Conservation (phyloP, 2,797 vertebrate genomes). For the Tenualosa ilisha region DNA sequence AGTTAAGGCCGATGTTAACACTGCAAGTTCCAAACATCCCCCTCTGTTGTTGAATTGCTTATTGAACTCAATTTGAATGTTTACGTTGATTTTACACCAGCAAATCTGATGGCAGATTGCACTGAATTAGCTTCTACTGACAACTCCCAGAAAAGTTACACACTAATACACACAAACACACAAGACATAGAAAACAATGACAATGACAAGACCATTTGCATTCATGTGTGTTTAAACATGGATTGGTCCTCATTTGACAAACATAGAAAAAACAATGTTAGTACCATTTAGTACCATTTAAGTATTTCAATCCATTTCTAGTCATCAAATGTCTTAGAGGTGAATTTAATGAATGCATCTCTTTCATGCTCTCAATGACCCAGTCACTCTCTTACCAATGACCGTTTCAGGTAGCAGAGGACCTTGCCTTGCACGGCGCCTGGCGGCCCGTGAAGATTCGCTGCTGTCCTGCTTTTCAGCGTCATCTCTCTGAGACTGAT, state of each 20-base stretch:
- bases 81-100: neutral
- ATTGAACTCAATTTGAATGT: neutral
- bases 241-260: neutral
- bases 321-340: neutral
- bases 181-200: neutral
- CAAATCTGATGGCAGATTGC: neutral
- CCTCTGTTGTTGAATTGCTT: no score
- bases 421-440: slow-evolving; percentile 5
- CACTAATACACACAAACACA: neutral
- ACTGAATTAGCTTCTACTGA: neutral
- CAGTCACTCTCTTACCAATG: neutral
- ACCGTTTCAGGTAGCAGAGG: slow-evolving; percentile 1
- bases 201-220: no score
- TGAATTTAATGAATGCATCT: slow-evolving; percentile 20
- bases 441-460: neutral
- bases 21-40: neutral
- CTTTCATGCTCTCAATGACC: slow-evolving; percentile 6
- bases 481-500: neutral
- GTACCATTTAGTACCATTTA: neutral
- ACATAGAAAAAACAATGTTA: slow-evolving; percentile 5
- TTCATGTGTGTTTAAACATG: neutral
- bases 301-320: neutral
- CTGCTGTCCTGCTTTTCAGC: neutral
- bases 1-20: neutral
- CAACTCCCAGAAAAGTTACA: neutral